Evolutionary conservation across 1,140 invertebrate species (phyloP), one percentile per base, ranked within the genome.

Genomic region (Diuraphis noxia): DNA sequence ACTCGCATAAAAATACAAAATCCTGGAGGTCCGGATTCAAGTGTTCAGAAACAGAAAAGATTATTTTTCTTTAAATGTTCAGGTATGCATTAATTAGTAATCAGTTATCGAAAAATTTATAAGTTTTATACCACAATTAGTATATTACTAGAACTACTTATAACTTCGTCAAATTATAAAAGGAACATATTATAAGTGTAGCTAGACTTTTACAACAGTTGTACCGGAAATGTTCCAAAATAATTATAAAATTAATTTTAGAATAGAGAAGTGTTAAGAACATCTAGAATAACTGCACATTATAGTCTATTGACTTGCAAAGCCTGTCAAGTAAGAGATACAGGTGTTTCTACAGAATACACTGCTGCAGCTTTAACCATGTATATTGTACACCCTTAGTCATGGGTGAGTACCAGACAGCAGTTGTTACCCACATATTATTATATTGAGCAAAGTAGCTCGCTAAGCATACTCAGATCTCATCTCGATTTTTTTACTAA

Each of bases 21-120:
- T 92, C 63, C 92, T 49, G 93, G 92, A 63, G 92, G 92, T 43
- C 79, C 92, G 56, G 34, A 93, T 92, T 93, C 93, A 30, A 92
- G 93, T 93, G 49, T 94, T 93, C 92, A 92, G 93, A 81, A 94
- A 94, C 92, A 85, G 93, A 43, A 94, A 94, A 93, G 93, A 93
- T 0, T 94, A 92, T 52, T n/a, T n/a, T n/a, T n/a, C n/a, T n/a
- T n/a, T n/a, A n/a, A n/a, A 94, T 93, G 93, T 94, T 0, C 94
- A 95, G 93, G 77, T 84, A 43, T 92, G 93, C 56, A 92, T 92
- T 92, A 93, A 52, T 52, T 52, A 52, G 6, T 52, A 7, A 52
- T 23, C 23, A 52, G 49, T 52, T 52, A 52, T 52, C 49, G 25
- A 52, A 52, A 13, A 43, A 43, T 43, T 43, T 43, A 43, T 46